phyloP scores from a whole-genome alignment of 2,888 invertebrate genomes.

The Pocota personata region DNA sequence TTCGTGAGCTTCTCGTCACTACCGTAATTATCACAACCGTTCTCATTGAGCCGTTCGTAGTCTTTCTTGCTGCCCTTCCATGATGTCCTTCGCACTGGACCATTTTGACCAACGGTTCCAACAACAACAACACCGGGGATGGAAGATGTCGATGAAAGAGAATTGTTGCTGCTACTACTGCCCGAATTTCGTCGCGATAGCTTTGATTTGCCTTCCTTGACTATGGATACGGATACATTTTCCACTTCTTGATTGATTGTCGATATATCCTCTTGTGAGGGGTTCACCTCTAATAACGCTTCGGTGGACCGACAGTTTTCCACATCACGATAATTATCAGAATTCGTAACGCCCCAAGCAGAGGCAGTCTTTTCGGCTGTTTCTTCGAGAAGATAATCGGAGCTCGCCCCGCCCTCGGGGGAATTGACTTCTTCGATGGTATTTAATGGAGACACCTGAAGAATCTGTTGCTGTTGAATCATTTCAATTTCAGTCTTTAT shows the following conservation, averaged over 20 bases:
- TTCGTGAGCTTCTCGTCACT: constrained; percentile 76
- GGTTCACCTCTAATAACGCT: constrained; percentile 76
- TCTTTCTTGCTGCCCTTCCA: constrained; percentile 79
- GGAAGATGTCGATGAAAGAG: constrained; percentile 35
- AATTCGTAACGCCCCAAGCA: constrained; percentile 78
- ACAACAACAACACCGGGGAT: constrained; percentile 45
- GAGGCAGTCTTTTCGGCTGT: constrained; percentile 75
- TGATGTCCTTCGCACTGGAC: constrained; percentile 77
- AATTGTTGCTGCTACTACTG: constrained; percentile 63
- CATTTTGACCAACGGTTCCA: constrained; percentile 66
- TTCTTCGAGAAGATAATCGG: constrained; percentile 77
- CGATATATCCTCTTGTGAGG: constrained; percentile 59
- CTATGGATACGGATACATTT: constrained; percentile 43
- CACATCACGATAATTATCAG: constrained; percentile 77
- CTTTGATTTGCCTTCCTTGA: constrained; percentile 64
- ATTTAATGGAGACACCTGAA: constrained; percentile 80
- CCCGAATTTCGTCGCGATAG: constrained; percentile 61
- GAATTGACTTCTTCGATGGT: constrained; percentile 81
- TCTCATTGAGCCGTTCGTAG: constrained; percentile 79
- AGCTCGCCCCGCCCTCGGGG: constrained; percentile 76
- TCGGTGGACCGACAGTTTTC: constrained; percentile 80
- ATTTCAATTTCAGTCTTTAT: constrained; percentile 80
- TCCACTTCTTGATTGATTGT: constrained; percentile 66
- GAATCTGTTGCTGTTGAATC: constrained; percentile 80
- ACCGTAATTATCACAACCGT: constrained; percentile 76